Conservation (phyloP, 2,888 invertebrate genomes). For the Caenorhabditis macrosperma region DNA sequence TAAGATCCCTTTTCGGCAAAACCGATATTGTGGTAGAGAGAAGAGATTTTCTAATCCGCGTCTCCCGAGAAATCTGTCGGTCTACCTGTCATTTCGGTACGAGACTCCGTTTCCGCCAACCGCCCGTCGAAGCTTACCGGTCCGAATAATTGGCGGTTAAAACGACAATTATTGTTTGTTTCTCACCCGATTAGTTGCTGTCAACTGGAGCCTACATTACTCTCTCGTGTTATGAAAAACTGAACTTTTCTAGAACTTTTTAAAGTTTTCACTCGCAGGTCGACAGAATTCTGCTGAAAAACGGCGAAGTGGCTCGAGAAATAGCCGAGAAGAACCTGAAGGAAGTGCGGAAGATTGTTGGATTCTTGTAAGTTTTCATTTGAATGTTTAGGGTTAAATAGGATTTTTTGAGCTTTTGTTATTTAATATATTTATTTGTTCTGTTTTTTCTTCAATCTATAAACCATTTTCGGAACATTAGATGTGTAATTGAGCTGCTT, state of each 20-base stretch:
- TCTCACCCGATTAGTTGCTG: neutral
- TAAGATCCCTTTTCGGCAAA: no score
- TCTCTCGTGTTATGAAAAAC: no score
- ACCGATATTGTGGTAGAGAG: neutral
- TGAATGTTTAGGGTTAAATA: no score
- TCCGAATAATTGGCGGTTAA: no score
- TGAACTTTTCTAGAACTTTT: no score
- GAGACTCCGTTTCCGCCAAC: no score
- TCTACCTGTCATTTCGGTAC: no score
- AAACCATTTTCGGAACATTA: no score
- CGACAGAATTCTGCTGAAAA: constrained; percentile 58
- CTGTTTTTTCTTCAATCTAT: neutral
- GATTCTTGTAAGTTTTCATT: constrained; percentile 45
- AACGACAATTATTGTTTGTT: neutral
- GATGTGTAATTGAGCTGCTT: neutral
- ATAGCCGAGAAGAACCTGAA: constrained; percentile 62
- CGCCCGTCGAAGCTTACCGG: no score
- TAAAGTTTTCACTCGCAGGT: constrained; percentile 51
- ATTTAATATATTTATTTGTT: neutral
- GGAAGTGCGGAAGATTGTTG: constrained; percentile 55
- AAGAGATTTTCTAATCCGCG: no score
- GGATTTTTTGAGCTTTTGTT: neutral
- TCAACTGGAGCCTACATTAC: no score
- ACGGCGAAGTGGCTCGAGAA: constrained; percentile 51
- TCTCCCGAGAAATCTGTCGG: neutral